phyloP scores from a whole-genome alignment of 2,113 vertebrate species.

The Microtus richardsoni region DNA sequence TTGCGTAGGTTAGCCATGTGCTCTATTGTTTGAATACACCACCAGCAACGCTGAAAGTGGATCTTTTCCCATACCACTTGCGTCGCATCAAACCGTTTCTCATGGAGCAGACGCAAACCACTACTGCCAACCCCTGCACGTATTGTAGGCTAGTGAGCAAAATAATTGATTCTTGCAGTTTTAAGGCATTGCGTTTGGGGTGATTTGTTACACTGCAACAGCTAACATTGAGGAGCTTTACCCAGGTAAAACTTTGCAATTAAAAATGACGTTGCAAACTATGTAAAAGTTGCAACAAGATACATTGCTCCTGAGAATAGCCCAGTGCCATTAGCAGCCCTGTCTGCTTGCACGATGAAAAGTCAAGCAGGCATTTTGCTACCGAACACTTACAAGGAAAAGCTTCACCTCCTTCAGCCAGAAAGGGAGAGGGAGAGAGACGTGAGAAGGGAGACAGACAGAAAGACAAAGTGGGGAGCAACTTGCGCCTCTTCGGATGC shows the following conservation, averaged over 20 bases:
- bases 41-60: background rate
- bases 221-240: background rate
- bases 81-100: background rate
- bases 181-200: background rate
- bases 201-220: conserved; percentile 12
- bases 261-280: background rate
- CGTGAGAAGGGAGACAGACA: background rate
- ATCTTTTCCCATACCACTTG: background rate
- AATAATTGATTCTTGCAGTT: background rate
- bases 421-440: background rate
- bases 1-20: background rate
- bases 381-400: background rate
- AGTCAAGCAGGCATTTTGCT: background rate
- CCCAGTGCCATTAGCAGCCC: background rate
- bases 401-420: background rate
- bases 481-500: background rate
- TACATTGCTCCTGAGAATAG: background rate
- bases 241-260: background rate
- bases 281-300: background rate
- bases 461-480: background rate
- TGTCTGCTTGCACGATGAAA: background rate
- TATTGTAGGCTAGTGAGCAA: background rate
- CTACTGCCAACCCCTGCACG: background rate
- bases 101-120: background rate
- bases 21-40: background rate